Conservation (phyloP, 2,888 invertebrate species). For the Ypsolopha sequella region DNA sequence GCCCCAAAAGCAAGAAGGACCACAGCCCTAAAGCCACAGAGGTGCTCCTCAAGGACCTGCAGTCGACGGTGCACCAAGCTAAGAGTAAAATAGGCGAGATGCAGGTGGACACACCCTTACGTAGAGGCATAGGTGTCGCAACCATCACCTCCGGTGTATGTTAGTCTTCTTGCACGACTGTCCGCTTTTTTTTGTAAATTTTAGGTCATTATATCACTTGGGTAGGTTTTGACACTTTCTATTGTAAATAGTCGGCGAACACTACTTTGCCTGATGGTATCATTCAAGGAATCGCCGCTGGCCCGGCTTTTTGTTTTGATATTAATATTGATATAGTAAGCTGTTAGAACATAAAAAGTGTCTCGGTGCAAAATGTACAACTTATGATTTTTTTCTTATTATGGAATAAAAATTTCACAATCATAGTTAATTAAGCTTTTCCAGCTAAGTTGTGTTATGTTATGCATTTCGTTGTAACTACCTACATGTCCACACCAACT, state of each 20-base stretch:
- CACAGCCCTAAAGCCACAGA: constrained; percentile 46
- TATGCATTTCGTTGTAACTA: no score
- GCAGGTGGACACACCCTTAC: constrained; percentile 53
- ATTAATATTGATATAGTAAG: no score
- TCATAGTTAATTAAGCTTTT: no score
- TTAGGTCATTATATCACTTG: not conserved
- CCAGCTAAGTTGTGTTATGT: no score
- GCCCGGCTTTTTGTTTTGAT: no score
- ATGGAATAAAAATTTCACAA: no score
- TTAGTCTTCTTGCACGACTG: constrained; percentile 46
- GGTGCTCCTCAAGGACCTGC: constrained; percentile 60
- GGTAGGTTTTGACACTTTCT: not conserved
- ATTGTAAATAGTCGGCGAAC: not conserved
- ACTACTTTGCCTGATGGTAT: no score
- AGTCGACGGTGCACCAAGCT: constrained; percentile 70
- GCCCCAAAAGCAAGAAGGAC: constrained; percentile 23
- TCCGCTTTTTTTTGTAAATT: constrained; percentile 28
- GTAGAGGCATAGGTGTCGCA: constrained; percentile 1
- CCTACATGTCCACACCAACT: no score
- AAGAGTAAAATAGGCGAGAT: constrained; percentile 74
- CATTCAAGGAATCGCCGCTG: no score
- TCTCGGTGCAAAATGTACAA: no score
- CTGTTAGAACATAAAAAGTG: no score
- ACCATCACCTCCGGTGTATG: constrained; percentile 42
- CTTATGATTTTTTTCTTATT: no score